Conservation (phyloP, 2,888 invertebrate species). For the Drosophila prolongata region DNA sequence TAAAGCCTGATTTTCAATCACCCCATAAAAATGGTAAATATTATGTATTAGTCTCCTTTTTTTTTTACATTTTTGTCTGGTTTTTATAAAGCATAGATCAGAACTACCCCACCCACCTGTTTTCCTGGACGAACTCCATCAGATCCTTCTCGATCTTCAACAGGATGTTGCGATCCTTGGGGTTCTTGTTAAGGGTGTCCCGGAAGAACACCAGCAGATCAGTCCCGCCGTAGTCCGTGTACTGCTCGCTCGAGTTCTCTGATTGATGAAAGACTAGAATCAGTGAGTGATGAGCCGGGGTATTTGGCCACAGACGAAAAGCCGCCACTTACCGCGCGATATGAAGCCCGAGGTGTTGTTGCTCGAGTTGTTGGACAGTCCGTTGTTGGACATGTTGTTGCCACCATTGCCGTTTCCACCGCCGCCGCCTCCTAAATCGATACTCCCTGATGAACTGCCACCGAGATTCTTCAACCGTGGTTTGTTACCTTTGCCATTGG, state of each 20-base stretch:
- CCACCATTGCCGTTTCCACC: slow-evolving; percentile 51
- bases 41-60: too few relatives aligned
- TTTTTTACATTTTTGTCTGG: too few relatives aligned
- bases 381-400: slow-evolving; percentile 81
- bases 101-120: slow-evolving; percentile 87
- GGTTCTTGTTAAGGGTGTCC: slow-evolving; percentile 95
- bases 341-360: slow-evolving; percentile 86
- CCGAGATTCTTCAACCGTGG: slow-evolving; percentile 84
- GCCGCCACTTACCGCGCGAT: slow-evolving; percentile 85
- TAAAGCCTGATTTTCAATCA: too few relatives aligned
- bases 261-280: slow-evolving; percentile 82
- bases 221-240: slow-evolving; percentile 89
- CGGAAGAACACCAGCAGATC: slow-evolving; percentile 95
- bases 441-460: slow-evolving; percentile 83
- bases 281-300: slow-evolving; percentile 56
- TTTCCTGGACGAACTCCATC: slow-evolving; percentile 92
- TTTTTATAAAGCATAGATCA: too few relatives aligned
- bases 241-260: slow-evolving; percentile 91
- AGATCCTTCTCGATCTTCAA: slow-evolving; percentile 95
- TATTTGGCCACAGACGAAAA: slow-evolving; percentile 14
- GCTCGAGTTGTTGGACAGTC: slow-evolving; percentile 70
- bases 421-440: slow-evolving; percentile 74
- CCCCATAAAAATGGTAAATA: too few relatives aligned
- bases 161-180: slow-evolving; percentile 93
- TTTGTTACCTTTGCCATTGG: slow-evolving; percentile 83